Evolutionary conservation across 2,113 vertebrate genomes (phyloP).

Genomic region (Procavia capensis): DNA sequence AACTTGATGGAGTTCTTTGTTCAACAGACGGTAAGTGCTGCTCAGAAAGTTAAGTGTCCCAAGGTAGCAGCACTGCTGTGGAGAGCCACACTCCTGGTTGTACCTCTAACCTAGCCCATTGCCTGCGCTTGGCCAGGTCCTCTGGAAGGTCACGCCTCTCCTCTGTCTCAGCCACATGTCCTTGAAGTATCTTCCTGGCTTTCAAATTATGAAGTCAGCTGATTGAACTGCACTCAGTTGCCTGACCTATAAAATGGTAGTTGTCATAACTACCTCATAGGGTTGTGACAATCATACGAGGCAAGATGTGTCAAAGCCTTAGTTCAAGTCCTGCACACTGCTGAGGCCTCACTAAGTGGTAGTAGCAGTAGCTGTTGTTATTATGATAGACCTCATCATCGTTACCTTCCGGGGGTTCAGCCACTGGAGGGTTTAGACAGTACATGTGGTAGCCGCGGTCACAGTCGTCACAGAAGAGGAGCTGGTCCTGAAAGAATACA

Average conservation of each 20-base stretch:
- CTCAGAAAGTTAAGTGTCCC: background rate
- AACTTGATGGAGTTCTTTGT: accelerated
- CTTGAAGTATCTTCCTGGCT: background rate
- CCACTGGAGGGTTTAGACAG: conserved; percentile 97
- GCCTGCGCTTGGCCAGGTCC: background rate
- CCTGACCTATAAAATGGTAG: background rate
- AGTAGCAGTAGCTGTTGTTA: background rate
- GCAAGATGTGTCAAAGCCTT: conserved; percentile 27
- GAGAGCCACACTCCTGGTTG: background rate
- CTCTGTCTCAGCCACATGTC: background rate
- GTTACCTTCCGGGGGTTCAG: conserved; percentile 97
- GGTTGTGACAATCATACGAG: conserved; percentile 16
- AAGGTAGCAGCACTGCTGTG: accelerated
- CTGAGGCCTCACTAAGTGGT: background rate
- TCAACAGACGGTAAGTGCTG: background rate
- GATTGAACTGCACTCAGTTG: background rate
- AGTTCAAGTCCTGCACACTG: background rate
- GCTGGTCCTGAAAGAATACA: conserved; percentile 92
- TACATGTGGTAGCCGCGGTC: conserved; percentile 99
- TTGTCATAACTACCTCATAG: background rate
- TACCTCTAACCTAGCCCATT: background rate
- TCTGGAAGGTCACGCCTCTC: background rate
- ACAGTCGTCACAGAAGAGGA: conserved; percentile 99
- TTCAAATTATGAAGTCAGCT: background rate
- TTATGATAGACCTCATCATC: conserved; percentile 42